These are phyloP conservation scores for Tribolium freemani DNA, from an alignment of 2,888 invertebrate species.

Conservation along the genomic window DNA sequence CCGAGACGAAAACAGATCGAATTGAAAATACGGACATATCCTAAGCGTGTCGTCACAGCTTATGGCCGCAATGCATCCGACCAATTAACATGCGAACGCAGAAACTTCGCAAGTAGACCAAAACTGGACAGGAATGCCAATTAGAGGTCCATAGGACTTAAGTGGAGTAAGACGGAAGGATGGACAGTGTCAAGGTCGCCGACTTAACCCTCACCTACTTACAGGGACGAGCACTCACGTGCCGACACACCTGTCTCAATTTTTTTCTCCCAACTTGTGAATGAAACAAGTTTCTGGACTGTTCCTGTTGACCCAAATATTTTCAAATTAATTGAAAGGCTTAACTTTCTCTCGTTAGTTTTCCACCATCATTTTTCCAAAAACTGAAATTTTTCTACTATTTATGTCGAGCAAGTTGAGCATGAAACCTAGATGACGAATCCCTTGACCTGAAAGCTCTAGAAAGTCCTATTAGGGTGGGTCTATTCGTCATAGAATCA, in stretches of 20 bases:
- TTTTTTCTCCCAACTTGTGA: too few relatives aligned
- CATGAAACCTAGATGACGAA: not conserved
- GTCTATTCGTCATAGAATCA: not conserved
- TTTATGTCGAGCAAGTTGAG: not conserved
- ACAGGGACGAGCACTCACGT: constrained; percentile 15
- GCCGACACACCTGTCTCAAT: not conserved
- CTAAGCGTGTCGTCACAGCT: constrained; percentile 58
- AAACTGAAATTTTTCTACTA: not conserved
- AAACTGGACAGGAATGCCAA: constrained; percentile 56
- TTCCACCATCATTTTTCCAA: not conserved
- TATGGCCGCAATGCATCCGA: constrained; percentile 47
- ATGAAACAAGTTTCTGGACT: too few relatives aligned
- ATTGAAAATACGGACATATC: constrained; percentile 58
- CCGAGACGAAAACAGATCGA: constrained; percentile 62
- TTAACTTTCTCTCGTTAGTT: constrained; percentile 7
- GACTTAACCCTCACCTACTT: constrained; percentile 49
- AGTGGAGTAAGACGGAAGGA: constrained; percentile 42
- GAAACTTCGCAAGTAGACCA: constrained; percentile 62
- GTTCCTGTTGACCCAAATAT: not conserved
- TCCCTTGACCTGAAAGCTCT: not conserved
- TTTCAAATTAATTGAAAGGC: not conserved
- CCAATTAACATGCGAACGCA: constrained; percentile 57
- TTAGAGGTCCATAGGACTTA: constrained; percentile 39
- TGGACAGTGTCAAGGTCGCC: constrained; percentile 50
- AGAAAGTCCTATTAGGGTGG: constrained; percentile 9